Evolutionary conservation across 2,888 invertebrate species (phyloP).

Genomic region (Mechanitis messenoides): DNA sequence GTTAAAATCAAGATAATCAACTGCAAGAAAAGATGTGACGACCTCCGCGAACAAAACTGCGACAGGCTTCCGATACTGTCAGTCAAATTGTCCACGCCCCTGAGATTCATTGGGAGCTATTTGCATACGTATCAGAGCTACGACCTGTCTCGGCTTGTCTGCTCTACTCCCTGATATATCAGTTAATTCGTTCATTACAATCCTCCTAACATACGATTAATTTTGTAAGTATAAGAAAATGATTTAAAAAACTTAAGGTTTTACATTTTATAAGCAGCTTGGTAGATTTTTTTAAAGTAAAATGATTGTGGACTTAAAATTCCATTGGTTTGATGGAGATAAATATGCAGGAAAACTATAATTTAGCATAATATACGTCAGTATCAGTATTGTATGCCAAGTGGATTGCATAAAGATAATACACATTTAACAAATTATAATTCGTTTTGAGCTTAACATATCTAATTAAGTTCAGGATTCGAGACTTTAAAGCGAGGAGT

Average conservation of each 20-base stretch:
- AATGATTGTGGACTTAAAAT: slow-evolving; percentile 11
- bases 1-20: slow-evolving; percentile 57
- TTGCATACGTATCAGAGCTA: slow-evolving; percentile 68
- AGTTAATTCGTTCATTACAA: slow-evolving; percentile 71
- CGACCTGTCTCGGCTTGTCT: slow-evolving; percentile 58
- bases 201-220: slow-evolving; percentile 39
- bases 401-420: slow-evolving; percentile 77
- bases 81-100: slow-evolving; percentile 70
- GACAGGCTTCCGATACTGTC: slow-evolving; percentile 61
- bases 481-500: slow-evolving; percentile 40
- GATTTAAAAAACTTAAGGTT: no score
- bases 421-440: slow-evolving; percentile 64
- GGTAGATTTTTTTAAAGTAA: no score
- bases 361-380: slow-evolving; percentile 55
- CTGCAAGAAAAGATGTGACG: slow-evolving; percentile 62
- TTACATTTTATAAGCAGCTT: no score
- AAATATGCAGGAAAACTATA: slow-evolving; percentile 67
- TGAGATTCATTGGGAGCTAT: slow-evolving; percentile 69
- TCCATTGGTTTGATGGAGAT: slow-evolving; percentile 64
- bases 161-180: slow-evolving; percentile 64
- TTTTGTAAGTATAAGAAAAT: slow-evolving; percentile 26
- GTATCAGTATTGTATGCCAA: slow-evolving; percentile 70
- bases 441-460: slow-evolving; percentile 52
- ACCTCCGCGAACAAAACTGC: slow-evolving; percentile 57
- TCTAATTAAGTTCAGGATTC: slow-evolving; percentile 36